Conservation (phyloP, 2,113 vertebrate genomes). For the Tinamus guttatus region DNA sequence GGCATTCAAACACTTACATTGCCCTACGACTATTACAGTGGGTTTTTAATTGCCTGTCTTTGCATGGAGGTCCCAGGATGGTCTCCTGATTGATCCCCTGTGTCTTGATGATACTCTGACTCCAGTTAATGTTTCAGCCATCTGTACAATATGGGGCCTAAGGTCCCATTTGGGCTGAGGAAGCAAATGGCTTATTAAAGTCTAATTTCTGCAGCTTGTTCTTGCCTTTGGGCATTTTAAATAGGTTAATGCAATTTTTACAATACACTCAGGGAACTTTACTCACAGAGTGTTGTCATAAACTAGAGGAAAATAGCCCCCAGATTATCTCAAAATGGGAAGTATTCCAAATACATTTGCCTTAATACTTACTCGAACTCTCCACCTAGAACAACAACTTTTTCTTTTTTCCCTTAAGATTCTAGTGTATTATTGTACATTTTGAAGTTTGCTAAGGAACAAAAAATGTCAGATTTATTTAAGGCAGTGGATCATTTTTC, state of each 20-base stretch:
- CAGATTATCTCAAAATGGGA: slow-evolving; percentile 44
- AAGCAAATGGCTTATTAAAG: slow-evolving; percentile 68
- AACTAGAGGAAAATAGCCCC: slow-evolving; percentile 44
- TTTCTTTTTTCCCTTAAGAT: not conserved
- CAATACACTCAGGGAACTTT: slow-evolving; percentile 51
- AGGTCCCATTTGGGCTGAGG: slow-evolving; percentile 63
- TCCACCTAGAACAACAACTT: not conserved
- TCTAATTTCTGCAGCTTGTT: slow-evolving; percentile 62
- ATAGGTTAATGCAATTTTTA: slow-evolving; percentile 72
- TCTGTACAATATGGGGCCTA: slow-evolving; percentile 24
- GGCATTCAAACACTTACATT: not conserved
- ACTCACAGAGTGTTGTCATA: slow-evolving; percentile 49
- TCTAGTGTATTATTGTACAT: slow-evolving; percentile 11
- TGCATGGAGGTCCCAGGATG: not conserved
- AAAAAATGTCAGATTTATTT: slow-evolving; percentile 45
- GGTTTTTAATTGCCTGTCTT: slow-evolving; percentile 32
- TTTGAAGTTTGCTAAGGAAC: not conserved
- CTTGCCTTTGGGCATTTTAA: slow-evolving; percentile 72
- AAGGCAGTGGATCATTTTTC: slow-evolving; percentile 45
- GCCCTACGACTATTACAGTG: not conserved
- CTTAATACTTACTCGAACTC: not conserved
- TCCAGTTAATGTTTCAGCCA: slow-evolving; percentile 39
- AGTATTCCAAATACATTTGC: slow-evolving; percentile 29
- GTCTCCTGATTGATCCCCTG: slow-evolving; percentile 24
- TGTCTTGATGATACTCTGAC: slow-evolving; percentile 17